Evolutionary conservation across 1,140 invertebrate genomes (phyloP).

Genomic region (Pygmarrhopalites habei): DNA sequence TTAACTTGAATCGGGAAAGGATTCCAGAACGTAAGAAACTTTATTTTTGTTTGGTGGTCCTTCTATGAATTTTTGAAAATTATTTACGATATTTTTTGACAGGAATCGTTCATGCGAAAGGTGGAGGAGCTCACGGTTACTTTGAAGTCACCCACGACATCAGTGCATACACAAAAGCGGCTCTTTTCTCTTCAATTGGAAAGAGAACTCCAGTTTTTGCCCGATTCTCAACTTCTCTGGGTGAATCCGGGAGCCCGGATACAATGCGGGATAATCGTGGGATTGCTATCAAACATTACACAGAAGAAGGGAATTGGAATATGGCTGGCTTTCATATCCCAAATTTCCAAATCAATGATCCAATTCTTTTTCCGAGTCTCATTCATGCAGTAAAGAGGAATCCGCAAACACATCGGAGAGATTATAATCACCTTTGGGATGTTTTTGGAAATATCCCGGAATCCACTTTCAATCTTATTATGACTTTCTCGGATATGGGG

Average conservation of each 20-base stretch:
- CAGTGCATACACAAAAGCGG: slow-evolving; percentile 69
- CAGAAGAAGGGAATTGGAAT: slow-evolving; percentile 57
- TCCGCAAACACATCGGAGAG: slow-evolving; percentile 70
- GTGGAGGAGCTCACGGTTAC: slow-evolving; percentile 74
- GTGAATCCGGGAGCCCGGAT: slow-evolving; percentile 16
- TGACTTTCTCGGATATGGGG: slow-evolving; percentile 55
- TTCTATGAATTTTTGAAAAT: too few species aligned
- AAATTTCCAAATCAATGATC: too few species aligned
- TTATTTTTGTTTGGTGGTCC: too few species aligned
- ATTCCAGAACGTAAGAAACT: too few species aligned
- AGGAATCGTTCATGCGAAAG: slow-evolving; percentile 80
- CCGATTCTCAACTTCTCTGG: slow-evolving; percentile 20
- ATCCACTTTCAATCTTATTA: slow-evolving; percentile 58
- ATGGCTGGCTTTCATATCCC: slow-evolving; percentile 53
- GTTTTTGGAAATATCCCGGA: slow-evolving; percentile 42
- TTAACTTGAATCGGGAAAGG: too few species aligned
- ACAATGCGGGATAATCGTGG: slow-evolving; percentile 53
- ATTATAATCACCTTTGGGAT: slow-evolving; percentile 54
- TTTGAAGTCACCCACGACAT: too few species aligned
- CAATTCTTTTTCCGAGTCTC: slow-evolving; percentile 47
- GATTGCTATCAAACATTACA: slow-evolving; percentile 67
- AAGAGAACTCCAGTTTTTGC: slow-evolving; percentile 10
- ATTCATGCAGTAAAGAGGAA: slow-evolving; percentile 50
- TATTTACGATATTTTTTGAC: too few species aligned
- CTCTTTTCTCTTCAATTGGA: slow-evolving; percentile 11